These are phyloP conservation scores for Notarius lentiginosus DNA, from an alignment of 2,113 vertebrate genomes.

Conservation along the genomic window DNA sequence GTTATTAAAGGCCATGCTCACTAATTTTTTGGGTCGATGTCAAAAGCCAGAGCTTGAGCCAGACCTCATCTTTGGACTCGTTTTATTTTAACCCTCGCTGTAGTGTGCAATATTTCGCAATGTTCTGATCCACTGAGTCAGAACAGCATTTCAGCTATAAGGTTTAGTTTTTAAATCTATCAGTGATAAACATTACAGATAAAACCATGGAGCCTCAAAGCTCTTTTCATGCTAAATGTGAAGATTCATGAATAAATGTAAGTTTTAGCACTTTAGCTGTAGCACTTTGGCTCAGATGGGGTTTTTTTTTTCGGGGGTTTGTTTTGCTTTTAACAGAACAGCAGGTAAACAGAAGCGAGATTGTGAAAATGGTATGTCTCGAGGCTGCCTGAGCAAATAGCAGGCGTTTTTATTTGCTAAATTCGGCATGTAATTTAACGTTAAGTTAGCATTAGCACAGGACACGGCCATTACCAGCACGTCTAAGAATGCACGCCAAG, in stretches of 20 bases:
- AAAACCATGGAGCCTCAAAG: neutral
- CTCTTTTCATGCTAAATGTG: neutral
- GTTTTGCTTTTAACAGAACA: neutral
- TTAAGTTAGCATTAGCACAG: slow-evolving; percentile 67
- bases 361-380: slow-evolving; percentile 2
- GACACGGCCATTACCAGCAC: slow-evolving; percentile 70
- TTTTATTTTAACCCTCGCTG: slow-evolving; percentile 25
- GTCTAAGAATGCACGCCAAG: slow-evolving; percentile 75
- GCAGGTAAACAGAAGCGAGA: slow-evolving; percentile 38
- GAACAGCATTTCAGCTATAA: neutral
- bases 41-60: slow-evolving; percentile 53
- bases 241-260: neutral
- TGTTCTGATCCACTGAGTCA: neutral
- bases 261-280: neutral
- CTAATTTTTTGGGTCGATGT: slow-evolving; percentile 46
- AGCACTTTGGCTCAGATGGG: neutral
- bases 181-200: slow-evolving; percentile 4
- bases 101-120: slow-evolving; percentile 3
- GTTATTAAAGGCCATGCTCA: slow-evolving; percentile 64
- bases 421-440: slow-evolving; percentile 64
- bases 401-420: slow-evolving; percentile 36
- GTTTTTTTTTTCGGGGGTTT: neutral
- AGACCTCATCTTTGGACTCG: slow-evolving; percentile 33
- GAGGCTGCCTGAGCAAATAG: slow-evolving; percentile 36
- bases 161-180: neutral